Base-by-base conservation (phyloP, 2,113 vertebrate species). In the Amphiprion percula region DNA sequence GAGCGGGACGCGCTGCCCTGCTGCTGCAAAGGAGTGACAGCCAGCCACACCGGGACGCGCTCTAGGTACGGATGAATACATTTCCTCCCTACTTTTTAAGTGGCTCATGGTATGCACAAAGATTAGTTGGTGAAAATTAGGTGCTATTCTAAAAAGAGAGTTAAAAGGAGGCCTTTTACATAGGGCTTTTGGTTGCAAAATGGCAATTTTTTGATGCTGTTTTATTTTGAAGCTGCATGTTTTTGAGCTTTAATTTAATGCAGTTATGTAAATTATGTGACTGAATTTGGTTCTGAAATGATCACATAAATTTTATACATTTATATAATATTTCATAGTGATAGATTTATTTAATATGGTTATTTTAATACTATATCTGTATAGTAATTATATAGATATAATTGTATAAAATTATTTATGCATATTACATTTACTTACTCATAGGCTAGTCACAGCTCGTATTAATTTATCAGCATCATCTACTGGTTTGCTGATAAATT, bases 1-100 rank as follows among this genome's bases (percentile, higher is more conserved):
- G 87, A 92, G 90, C 79, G 65, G 88, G 87, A 90, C 71, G 84
- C 77, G 77, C 87, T 82, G 84, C 85, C 78, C 84, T 74, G 85
- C 86, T 70, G 84, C 90, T 76, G 84, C 91, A 67, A 84, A 88
- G 80, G 74, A 85, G 79, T 60, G 87, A 86, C 88, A 85, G 73
- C 24, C 83, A 82, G 80, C 73, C 83, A 26, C 84, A 67, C 65
- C 80, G 80, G 87, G 86, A 91, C 80, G 41, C 77, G 70, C 80
- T 64, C 49, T 2, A 83, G 84, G 87, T 88, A 84, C 21, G 59
- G 73, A 77, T 61, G 15, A 61, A 66, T 5, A 19, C 65, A 52
- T 84, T 61, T 75, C 58, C n/a, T 11, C 24, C 50, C 10, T 11
- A 5, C 33, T 63, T 53, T 49, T 5, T 28, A 47, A 30, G 41